Conservation (phyloP, 2,113 vertebrate species). For the Pelusios castaneus region DNA sequence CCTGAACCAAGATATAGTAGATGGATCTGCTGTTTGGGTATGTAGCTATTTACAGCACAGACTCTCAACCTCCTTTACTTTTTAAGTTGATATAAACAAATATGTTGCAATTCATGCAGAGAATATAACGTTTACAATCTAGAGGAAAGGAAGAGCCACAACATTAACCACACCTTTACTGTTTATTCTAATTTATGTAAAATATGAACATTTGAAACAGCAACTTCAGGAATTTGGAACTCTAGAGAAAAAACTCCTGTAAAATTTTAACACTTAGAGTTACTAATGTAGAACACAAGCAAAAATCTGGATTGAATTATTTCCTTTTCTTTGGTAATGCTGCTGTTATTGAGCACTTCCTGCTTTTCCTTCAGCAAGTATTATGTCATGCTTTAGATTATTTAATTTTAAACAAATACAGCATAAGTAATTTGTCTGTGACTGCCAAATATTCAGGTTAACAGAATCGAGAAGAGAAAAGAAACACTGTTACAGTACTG, state of each 20-base stretch:
- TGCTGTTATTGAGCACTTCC: background rate
- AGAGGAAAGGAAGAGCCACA: background rate
- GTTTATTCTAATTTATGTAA: background rate
- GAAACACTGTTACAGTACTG: rapidly evolving
- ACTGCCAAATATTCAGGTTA: background rate
- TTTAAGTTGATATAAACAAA: background rate
- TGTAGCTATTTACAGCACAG: background rate
- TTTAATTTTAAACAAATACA: background rate
- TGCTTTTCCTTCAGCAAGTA: background rate
- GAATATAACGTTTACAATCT: background rate
- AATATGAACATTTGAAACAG: background rate
- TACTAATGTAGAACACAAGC: background rate
- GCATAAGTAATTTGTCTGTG: background rate
- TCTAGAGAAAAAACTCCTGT: background rate
- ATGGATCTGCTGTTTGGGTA: background rate
- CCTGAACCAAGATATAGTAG: background rate
- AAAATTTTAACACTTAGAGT: background rate
- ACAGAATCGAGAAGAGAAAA: background rate
- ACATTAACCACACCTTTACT: background rate
- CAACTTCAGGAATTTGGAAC: background rate
- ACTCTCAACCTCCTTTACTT: background rate
- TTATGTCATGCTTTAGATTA: background rate
- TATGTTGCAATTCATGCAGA: rapidly evolving
- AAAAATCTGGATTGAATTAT: background rate
- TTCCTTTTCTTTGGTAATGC: background rate